phyloP scores from a whole-genome alignment of 2,888 invertebrate species.

The Saturnia japonica region DNA sequence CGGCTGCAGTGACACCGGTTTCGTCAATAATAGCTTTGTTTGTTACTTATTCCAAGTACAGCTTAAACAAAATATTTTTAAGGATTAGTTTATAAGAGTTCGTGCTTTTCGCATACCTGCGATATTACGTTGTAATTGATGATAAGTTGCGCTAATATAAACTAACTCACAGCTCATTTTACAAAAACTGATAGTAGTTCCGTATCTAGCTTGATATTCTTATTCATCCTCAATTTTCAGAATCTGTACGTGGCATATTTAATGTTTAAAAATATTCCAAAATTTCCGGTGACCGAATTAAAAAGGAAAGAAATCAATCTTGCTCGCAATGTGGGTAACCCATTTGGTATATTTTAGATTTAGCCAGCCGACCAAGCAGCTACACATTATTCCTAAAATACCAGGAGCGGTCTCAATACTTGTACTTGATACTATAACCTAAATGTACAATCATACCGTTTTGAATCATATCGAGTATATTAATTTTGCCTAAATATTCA shows the following conservation, averaged over 20 bases:
- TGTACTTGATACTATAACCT: neutral
- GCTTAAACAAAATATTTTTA: neutral
- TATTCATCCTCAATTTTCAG: no score
- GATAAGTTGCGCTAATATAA: no score
- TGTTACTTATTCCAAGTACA: slow-evolving; percentile 3
- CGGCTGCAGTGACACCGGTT: slow-evolving; percentile 52
- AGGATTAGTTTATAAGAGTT: neutral
- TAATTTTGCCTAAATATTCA: neutral
- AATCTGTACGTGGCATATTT: no score
- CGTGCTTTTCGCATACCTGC: neutral
- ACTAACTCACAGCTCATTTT: no score
- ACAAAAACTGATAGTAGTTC: no score
- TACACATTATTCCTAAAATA: neutral
- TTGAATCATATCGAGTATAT: neutral
- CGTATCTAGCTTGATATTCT: no score
- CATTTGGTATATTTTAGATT: slow-evolving; percentile 7
- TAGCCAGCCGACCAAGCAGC: neutral
- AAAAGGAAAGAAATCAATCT: slow-evolving; percentile 33
- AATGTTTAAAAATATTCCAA: slow-evolving; percentile 27
- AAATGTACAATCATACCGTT: neutral
- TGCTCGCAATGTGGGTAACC: slow-evolving; percentile 19
- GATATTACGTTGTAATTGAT: no score
- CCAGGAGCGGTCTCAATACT: neutral
- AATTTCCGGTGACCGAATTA: slow-evolving; percentile 39
- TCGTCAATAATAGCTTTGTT: slow-evolving; percentile 56